Evolutionary conservation across 2,113 vertebrate species (phyloP).

Genomic region (Athene cunicularia): DNA sequence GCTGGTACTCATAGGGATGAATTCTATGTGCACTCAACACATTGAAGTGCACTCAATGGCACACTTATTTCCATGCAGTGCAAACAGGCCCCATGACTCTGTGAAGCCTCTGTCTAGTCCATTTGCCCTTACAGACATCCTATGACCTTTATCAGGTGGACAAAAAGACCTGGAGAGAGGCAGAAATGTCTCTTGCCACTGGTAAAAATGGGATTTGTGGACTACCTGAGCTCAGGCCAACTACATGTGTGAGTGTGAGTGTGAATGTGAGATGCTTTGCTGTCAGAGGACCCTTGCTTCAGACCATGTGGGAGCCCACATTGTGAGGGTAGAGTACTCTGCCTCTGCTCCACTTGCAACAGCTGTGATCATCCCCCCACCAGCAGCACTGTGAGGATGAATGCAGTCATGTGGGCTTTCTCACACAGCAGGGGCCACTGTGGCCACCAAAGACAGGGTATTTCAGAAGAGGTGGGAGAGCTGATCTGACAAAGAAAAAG

Average conservation of each 20-base stretch:
- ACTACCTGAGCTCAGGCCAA: background rate
- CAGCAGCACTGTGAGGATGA: background rate
- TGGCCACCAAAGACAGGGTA: background rate
- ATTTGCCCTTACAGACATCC: background rate
- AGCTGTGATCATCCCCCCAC: background rate
- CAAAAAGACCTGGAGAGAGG: background rate
- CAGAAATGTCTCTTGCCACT: background rate
- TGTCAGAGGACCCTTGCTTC: background rate
- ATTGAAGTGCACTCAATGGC: background rate
- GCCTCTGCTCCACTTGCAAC: background rate
- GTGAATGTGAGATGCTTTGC: background rate
- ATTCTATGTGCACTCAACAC: rapidly evolving
- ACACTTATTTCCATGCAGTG: rapidly evolving
- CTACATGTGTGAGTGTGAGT: background rate
- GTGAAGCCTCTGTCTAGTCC: background rate
- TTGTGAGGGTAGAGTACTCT: background rate
- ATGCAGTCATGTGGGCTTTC: too few relatives aligned
- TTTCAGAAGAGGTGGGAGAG: background rate
- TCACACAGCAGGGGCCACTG: background rate
- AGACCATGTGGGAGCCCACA: rapidly evolving
- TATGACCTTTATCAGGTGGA: background rate
- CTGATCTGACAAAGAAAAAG: background rate
- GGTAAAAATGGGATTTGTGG: background rate
- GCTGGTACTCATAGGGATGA: background rate
- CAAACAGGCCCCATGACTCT: background rate